These are phyloP conservation scores for Taenioides sp. DNA, from an alignment of 2,797 vertebrate genomes.

Conservation along the genomic window DNA sequence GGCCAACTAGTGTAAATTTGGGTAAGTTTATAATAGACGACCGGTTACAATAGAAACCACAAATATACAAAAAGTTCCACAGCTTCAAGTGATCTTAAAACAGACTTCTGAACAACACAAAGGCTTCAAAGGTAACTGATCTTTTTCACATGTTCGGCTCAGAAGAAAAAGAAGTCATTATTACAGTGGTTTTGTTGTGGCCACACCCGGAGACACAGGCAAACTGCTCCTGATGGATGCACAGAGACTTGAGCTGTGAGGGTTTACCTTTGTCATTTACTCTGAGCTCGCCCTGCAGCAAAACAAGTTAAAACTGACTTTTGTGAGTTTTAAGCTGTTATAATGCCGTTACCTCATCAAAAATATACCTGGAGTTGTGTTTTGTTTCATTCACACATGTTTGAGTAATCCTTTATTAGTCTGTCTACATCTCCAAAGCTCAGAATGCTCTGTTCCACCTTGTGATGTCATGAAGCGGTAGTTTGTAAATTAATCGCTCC, in stretches of 20 bases:
- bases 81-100: constrained; percentile 22
- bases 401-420: no score
- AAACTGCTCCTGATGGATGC: constrained; percentile 31
- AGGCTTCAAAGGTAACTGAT: constrained; percentile 55
- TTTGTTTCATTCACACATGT: no score
- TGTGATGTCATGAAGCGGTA: no score
- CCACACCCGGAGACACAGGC: constrained; percentile 21
- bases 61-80: constrained; percentile 17
- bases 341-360: no score
- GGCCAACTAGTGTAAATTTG: not conserved
- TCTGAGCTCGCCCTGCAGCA: no score
- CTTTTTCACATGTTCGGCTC: constrained; percentile 8
- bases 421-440: no score
- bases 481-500: no score
- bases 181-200: constrained; percentile 25
- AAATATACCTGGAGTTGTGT: no score
- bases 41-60: constrained; percentile 37
- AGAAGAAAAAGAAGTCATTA: constrained; percentile 23
- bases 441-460: no score
- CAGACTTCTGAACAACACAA: constrained; percentile 37
- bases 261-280: not conserved
- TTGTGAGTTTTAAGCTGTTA: no score
- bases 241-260: not conserved
- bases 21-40: not conserved
- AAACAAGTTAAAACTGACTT: no score